Conservation (phyloP, 2,797 vertebrate genomes). For the Hoplostethus mediterraneus region DNA sequence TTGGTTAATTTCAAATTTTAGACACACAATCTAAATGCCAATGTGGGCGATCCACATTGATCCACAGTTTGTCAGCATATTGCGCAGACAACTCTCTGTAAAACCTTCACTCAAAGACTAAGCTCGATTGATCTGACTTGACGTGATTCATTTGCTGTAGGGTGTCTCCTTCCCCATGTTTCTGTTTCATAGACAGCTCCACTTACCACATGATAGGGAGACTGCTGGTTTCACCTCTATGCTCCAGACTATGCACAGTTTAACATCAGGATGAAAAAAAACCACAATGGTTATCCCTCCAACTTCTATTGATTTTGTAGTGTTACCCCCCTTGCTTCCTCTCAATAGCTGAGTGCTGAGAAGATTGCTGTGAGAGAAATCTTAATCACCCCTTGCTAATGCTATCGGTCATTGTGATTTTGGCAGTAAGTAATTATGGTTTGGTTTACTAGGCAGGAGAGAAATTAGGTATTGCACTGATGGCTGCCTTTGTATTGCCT, state of each 20-base stretch:
- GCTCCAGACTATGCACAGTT: slow-evolving; percentile 52
- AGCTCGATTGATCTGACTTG: slow-evolving; percentile 72
- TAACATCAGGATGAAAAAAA: slow-evolving; percentile 75
- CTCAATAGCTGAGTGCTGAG: slow-evolving; percentile 29
- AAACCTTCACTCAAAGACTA: slow-evolving; percentile 60
- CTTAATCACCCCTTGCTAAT: slow-evolving; percentile 67
- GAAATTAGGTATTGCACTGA: slow-evolving; percentile 24
- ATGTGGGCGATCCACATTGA: slow-evolving; percentile 68
- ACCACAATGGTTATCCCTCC: slow-evolving; percentile 75
- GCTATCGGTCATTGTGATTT: slow-evolving; percentile 53
- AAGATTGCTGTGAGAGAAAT: slow-evolving; percentile 65
- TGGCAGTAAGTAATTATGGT: slow-evolving; percentile 55
- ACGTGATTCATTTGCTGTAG: slow-evolving; percentile 76
- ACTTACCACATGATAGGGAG: slow-evolving; percentile 67
- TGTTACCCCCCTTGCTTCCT: slow-evolving; percentile 64
- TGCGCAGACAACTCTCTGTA: slow-evolving; percentile 46
- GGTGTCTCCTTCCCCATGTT: slow-evolving; percentile 41
- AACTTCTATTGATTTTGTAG: slow-evolving; percentile 72
- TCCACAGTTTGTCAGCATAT: slow-evolving; percentile 64
- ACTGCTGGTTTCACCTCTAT: slow-evolving; percentile 43
- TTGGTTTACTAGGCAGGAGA: slow-evolving; percentile 44
- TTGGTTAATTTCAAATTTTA: slow-evolving; percentile 54
- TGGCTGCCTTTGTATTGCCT: slow-evolving; percentile 31
- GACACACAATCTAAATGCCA: slow-evolving; percentile 45
- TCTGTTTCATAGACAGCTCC: slow-evolving; percentile 63